These are phyloP conservation scores for Saguinus midas DNA, from an alignment of 2,113 vertebrate genomes.

Conservation along the genomic window DNA sequence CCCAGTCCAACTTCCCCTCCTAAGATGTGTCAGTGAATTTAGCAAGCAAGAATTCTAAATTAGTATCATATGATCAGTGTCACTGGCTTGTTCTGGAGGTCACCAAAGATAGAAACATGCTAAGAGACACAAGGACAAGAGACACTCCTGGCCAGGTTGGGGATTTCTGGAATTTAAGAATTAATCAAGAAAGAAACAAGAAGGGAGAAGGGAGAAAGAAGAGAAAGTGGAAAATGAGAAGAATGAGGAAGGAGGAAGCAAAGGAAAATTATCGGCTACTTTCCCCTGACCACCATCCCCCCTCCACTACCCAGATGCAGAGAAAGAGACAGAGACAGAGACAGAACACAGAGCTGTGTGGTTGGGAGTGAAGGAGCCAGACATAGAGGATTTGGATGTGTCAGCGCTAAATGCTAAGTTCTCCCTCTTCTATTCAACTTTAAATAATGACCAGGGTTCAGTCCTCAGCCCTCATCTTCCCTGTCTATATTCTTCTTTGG, in stretches of 20 bases:
- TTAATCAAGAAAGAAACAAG: background rate
- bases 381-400: background rate
- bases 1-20: slow-evolving; percentile 21
- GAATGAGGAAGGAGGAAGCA: background rate
- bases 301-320: too few relatives aligned
- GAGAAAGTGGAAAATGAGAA: background rate
- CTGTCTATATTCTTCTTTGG: background rate
- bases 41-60: slow-evolving; percentile 75
- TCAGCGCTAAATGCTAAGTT: background rate
- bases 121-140: background rate
- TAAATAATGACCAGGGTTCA: background rate
- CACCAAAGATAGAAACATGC: slow-evolving; percentile 19
- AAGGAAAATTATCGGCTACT: background rate
- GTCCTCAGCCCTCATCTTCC: background rate
- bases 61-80: slow-evolving; percentile 56
- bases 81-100: background rate
- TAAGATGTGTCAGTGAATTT: slow-evolving; percentile 68
- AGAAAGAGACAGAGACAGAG: background rate
- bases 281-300: background rate
- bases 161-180: background rate
- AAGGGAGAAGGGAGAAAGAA: background rate
- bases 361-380: background rate
- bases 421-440: background rate
- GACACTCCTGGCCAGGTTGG: background rate
- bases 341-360: background rate